Base-by-base conservation (phyloP, 53 echinoderm and acorn worm species). In the Stichopus horrens region DNA sequence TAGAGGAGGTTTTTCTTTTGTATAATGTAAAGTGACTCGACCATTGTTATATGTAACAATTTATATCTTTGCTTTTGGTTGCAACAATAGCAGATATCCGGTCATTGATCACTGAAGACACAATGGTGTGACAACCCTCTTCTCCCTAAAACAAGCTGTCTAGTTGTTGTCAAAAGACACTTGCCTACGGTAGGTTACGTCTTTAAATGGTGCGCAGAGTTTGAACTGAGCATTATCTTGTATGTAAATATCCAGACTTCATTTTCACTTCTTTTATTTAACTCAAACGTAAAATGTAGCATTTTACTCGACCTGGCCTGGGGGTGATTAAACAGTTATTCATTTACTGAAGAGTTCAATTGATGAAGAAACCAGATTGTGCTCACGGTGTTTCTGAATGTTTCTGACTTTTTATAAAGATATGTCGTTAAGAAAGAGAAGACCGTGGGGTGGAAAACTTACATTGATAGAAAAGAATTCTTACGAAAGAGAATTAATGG, bases 261-360 rank as follows among this genome's bases (percentile, higher is more conserved):
- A 79, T 51, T 79, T 55, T 54, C 54, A 7, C 55, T 79, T 18
- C 6, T 1, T 37, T 75, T 75, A 23, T 9, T 23, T 9, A 52
- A 52, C 23, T 75, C 52, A 37, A 23, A 37, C 21, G 10, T 23
- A 52, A 75, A 75, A 23, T 37, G 23, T 52, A 37, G 75, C 23
- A 52, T 75, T 75, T 37, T 37, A 37, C 37, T 37, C 37, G 37
- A 2, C 79, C n/a, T n/a, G 53, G 18, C 79, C 54, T n/a, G 54
- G 53, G 79, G 56, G 79, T 54, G 55, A 79, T 79, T 79, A 79
- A 51, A 79, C 79, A 79, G 79, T 79, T 79, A 79, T 79, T 79
- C 79, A 79, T 54, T 79, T 55, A 54, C 54, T 18, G 18, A 7
- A 13, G 63, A 63, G 37, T 37, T 37, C 37, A 37, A 37, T 37